Percentiles rank a stretch among this genome's conserved stretches.
Evolutionary conservation across 1,140 invertebrate species (phyloP).

Genomic region (Globodera rostochiensis): DNA sequence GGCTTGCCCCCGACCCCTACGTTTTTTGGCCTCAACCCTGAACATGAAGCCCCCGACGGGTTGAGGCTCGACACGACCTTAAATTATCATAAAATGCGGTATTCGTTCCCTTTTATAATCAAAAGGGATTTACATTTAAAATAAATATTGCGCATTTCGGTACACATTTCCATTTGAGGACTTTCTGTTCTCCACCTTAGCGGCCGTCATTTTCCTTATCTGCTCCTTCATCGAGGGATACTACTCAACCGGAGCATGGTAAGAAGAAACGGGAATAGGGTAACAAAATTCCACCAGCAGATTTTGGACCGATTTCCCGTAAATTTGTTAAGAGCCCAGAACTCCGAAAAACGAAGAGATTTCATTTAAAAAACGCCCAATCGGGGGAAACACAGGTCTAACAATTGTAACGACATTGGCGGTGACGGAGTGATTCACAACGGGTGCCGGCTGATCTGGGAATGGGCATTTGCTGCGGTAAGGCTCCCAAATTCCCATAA

Average conservation of each 20-base stretch:
- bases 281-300: not conserved
- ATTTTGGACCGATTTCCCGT: not conserved
- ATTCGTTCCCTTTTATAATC: too few species aligned
- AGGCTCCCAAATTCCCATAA: slow-evolving; percentile 29
- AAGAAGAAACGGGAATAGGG: not conserved
- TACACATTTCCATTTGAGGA: slow-evolving; percentile 46
- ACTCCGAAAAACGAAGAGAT: too few species aligned
- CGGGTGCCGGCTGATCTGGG: slow-evolving; percentile 60
- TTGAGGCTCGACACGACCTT: too few species aligned
- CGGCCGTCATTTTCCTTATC: slow-evolving; percentile 54
- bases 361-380: too few species aligned
- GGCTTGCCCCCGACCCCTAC: too few species aligned
- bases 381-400: slow-evolving; percentile 30
- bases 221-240: slow-evolving; percentile 60
- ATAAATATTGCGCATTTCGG: not conserved
- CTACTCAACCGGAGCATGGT: slow-evolving; percentile 62
- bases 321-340: not conserved
- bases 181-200: slow-evolving; percentile 50
- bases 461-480: slow-evolving; percentile 65
- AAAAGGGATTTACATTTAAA: too few species aligned
- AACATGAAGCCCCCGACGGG: too few species aligned
- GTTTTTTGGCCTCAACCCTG: too few species aligned
- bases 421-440: slow-evolving; percentile 64
- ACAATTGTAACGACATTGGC: slow-evolving; percentile 65
- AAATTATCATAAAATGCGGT: too few species aligned